Evolutionary conservation across 2,113 vertebrate genomes (phyloP).

Genomic region (Neolamprologus modestus): DNA sequence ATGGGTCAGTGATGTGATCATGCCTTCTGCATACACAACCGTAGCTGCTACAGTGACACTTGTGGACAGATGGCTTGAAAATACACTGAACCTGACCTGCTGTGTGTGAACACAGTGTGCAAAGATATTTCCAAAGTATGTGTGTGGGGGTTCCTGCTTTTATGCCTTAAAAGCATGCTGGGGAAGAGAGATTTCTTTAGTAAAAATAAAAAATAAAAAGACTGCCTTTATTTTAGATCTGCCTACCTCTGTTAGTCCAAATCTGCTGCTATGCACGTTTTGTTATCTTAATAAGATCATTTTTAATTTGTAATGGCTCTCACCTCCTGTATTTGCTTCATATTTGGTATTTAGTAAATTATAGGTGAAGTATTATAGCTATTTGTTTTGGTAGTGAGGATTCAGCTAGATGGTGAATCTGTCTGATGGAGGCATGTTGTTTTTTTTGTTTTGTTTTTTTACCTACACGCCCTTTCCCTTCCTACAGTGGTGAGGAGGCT

Average conservation of each 20-base stretch:
- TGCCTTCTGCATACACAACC: neutral
- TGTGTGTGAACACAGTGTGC: neutral
- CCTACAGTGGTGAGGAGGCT: neutral
- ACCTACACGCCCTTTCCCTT: neutral
- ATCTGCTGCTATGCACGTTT: neutral
- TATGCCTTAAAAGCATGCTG: neutral
- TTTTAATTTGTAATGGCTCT: neutral
- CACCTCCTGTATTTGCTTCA: neutral
- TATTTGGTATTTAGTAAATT: neutral
- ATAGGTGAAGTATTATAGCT: neutral
- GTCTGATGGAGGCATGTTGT: neutral
- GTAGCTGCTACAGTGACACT: neutral
- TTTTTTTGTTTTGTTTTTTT: neutral
- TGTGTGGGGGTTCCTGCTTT: neutral
- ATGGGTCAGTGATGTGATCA: neutral
- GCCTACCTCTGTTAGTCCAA: neutral
- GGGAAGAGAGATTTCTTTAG: neutral
- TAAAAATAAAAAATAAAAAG: neutral
- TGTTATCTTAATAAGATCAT: neutral
- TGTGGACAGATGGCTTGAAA: slow-evolving; percentile 13
- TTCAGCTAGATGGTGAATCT: slow-evolving; percentile 13
- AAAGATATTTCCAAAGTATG: neutral
- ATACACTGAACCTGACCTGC: neutral
- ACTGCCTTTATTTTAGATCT: neutral
- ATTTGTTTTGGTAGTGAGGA: neutral